Percentiles rank a stretch among this genome's conserved stretches.
Conservation (phyloP, 2,888 invertebrate species). For the Punctoribates punctum region DNA sequence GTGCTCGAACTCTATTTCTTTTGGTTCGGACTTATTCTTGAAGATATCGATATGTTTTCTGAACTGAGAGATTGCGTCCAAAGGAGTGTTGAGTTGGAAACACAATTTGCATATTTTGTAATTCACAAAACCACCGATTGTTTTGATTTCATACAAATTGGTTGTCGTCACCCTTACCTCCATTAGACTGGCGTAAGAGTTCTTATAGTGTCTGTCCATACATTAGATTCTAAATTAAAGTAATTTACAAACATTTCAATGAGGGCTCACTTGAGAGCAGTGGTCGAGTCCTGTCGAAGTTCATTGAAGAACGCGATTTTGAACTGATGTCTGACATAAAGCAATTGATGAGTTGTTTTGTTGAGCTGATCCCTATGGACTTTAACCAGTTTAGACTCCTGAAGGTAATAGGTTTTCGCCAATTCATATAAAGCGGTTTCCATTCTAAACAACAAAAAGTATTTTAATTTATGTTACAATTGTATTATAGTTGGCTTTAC, state of each 20-base stretch:
- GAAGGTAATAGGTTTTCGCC: slow-evolving; percentile 85
- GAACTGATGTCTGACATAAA: slow-evolving; percentile 92
- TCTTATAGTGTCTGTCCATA: slow-evolving; percentile 59
- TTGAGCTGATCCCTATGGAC: slow-evolving; percentile 85
- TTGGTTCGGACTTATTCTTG: slow-evolving; percentile 67
- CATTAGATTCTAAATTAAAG: background rate
- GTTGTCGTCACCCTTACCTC: slow-evolving; percentile 84
- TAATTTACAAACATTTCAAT: slow-evolving; percentile 4
- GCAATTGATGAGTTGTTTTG: slow-evolving; percentile 80
- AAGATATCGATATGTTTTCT: slow-evolving; percentile 86
- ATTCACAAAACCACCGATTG: slow-evolving; percentile 89
- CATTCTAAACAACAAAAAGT: slow-evolving; percentile 60
- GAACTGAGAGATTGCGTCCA: slow-evolving; percentile 93
- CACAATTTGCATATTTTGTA: slow-evolving; percentile 90
- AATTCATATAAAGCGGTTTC: slow-evolving; percentile 92
- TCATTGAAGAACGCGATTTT: slow-evolving; percentile 95
- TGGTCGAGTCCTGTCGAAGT: slow-evolving; percentile 79
- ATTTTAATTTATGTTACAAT: background rate
- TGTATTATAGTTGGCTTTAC: slow-evolving; percentile 51
- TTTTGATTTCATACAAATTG: slow-evolving; percentile 87
- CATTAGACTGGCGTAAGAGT: slow-evolving; percentile 82
- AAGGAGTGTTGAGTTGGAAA: slow-evolving; percentile 80
- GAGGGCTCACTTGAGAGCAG: slow-evolving; percentile 64
- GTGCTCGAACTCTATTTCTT: slow-evolving; percentile 86
- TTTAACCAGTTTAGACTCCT: slow-evolving; percentile 78